Base-by-base conservation (phyloP, 2,888 invertebrate species). In the Sialis lutaria region DNA sequence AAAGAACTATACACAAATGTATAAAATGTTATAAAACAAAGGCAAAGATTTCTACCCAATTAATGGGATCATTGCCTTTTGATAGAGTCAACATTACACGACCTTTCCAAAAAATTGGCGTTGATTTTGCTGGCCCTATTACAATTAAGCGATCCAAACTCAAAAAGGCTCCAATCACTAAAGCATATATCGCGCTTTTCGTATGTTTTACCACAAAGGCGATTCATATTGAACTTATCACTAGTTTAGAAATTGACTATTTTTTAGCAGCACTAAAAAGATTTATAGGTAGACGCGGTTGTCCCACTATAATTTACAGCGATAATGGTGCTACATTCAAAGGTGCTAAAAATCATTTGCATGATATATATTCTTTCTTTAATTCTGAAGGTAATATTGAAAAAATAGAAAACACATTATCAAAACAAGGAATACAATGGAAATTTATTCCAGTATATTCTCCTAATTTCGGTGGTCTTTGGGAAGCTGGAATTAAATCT, bases 281-380 rank as follows among this genome's bases (percentile, higher is more conserved):
- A 10, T 40, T 40, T 40, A 12, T 12, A 40, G 40, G 10, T 7
- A 7, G 40, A 9, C 40, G 40, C 7, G 40, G 40, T 10, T 40
- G n/a, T 7, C 40, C 10, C 10, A 12, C 40, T 9, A 40, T 12
- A 12, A 40, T 57, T 4, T 54, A 50, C 44, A 53, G 54, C n/a
- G 58, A 59, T 42, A 51, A 53, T 41, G 58, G 57, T 6, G 53
- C 54, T 9, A 57, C 55, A 6, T 58, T 58, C 43, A 48, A 54
- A n/a, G 58, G 57, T n/a, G 55, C 57, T 30, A 39, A 39, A 3
- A 37, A 41, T 3, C 47, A 55, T 42, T 40, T 55, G 9, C 45
- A 46, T 13, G 50, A 50, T 13, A 37, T 54, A 6, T 40, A 39
- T 13, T 35, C 45, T 7, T 43, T 33, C 22, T 32, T 47, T 47